Evolutionary conservation across 2,888 invertebrate genomes (phyloP).

Genomic region (Caenorhabditis panamensis): DNA sequence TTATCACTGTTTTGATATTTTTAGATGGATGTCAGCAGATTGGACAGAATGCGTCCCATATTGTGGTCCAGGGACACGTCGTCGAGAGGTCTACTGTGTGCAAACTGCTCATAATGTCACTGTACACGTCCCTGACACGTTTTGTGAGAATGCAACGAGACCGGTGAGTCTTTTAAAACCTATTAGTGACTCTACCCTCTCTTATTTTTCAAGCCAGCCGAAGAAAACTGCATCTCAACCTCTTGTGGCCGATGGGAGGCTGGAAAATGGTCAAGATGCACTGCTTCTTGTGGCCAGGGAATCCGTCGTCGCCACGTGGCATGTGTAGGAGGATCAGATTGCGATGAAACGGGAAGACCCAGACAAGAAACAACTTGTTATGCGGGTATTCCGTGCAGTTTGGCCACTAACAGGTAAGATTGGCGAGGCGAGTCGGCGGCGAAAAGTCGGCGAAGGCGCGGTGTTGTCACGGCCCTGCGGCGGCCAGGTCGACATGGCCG

Average conservation of each 20-base stretch:
- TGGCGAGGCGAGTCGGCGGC: not conserved
- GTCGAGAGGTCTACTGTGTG: conserved; percentile 90
- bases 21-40: conserved; percentile 92
- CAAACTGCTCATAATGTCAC: conserved; percentile 65
- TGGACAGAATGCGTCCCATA: conserved; percentile 94
- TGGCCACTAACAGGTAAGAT: conserved; percentile 57
- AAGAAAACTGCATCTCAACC: conserved; percentile 63
- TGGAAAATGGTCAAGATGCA: conserved; percentile 69
- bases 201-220: conserved; percentile 30
- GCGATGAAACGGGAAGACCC: conserved; percentile 56
- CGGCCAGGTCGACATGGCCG: conserved; percentile 53
- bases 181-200: no score
- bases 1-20: no score
- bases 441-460: no score
- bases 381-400: conserved; percentile 66
- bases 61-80: conserved; percentile 92
- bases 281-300: conserved; percentile 72
- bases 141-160: conserved; percentile 64
- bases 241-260: conserved; percentile 70
- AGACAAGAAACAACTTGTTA: conserved; percentile 64
- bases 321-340: conserved; percentile 69
- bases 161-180: conserved; percentile 51
- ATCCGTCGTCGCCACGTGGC: conserved; percentile 63
- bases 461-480: not conserved
- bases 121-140: conserved; percentile 66